phyloP scores from a whole-genome alignment of 2,113 vertebrate genomes.

The Myrmecobius fasciatus region DNA sequence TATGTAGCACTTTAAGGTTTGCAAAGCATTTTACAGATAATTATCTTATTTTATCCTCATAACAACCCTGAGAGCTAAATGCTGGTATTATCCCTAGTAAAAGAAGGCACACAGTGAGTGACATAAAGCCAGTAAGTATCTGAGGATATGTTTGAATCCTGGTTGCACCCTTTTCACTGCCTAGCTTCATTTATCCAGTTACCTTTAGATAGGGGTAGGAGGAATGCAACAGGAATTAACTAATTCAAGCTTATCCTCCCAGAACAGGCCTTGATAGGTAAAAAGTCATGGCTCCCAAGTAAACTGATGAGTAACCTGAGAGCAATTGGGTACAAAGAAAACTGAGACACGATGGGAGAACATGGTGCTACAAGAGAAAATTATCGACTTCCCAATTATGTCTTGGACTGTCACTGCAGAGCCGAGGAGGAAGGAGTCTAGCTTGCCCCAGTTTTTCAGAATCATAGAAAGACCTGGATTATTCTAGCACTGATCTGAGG shows the following conservation, averaged over 20 bases:
- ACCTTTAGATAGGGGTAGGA: background rate
- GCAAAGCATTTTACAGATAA: background rate
- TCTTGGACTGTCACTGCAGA: background rate
- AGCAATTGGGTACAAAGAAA: background rate
- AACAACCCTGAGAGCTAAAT: background rate
- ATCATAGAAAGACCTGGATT: background rate
- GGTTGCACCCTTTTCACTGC: background rate
- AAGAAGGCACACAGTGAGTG: background rate
- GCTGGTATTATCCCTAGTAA: background rate
- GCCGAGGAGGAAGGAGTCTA: background rate
- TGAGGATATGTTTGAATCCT: background rate
- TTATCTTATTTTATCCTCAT: background rate
- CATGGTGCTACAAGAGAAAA: background rate
- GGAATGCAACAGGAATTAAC: background rate
- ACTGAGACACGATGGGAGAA: background rate
- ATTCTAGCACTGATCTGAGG: background rate
- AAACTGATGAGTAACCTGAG: background rate
- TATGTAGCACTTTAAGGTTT: background rate
- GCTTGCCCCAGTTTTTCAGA: background rate
- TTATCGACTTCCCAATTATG: background rate
- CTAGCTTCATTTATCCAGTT: background rate
- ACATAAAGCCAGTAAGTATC: background rate
- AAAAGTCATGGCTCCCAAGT: background rate
- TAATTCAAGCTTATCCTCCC: background rate
- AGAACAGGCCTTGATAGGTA: background rate